These are phyloP conservation scores for Pseudocheirus occidentalis DNA, from an alignment of 2,797 vertebrate species.

Conservation along the genomic window DNA sequence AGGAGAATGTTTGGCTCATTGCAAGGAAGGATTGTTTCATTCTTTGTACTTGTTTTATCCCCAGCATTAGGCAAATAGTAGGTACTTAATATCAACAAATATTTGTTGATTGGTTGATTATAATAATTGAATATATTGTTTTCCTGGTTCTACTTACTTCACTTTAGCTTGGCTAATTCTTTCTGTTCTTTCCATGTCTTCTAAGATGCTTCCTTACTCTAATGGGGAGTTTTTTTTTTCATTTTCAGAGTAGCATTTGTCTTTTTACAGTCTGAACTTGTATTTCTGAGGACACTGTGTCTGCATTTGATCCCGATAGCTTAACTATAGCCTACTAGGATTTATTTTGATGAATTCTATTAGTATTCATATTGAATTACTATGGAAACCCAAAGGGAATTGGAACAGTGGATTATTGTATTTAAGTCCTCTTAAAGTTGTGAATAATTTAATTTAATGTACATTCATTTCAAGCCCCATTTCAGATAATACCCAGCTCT, in stretches of 20 bases:
- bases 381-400: constrained; percentile 7
- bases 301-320: background rate
- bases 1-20: background rate
- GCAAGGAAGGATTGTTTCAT: background rate
- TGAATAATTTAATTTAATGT: constrained; percentile 4
- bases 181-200: constrained; percentile 20
- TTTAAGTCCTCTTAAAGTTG: background rate
- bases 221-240: constrained; percentile 2
- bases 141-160: background rate
- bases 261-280: background rate
- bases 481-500: background rate
- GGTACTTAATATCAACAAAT: background rate
- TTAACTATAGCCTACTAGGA: background rate
- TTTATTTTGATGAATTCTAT: background rate
- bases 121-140: background rate
- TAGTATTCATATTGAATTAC: background rate
- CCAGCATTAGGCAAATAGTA: background rate
- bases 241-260: constrained; percentile 28
- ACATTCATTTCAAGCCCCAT: background rate
- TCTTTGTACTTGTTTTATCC: background rate
- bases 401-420: background rate
- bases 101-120: background rate
- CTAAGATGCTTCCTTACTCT: background rate
- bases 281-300: constrained; percentile 20
- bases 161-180: constrained; percentile 18